These are phyloP conservation scores for Patiria miniata DNA, from an alignment of 35 echinoderm and acorn worm genomes.

Conservation along the genomic window DNA sequence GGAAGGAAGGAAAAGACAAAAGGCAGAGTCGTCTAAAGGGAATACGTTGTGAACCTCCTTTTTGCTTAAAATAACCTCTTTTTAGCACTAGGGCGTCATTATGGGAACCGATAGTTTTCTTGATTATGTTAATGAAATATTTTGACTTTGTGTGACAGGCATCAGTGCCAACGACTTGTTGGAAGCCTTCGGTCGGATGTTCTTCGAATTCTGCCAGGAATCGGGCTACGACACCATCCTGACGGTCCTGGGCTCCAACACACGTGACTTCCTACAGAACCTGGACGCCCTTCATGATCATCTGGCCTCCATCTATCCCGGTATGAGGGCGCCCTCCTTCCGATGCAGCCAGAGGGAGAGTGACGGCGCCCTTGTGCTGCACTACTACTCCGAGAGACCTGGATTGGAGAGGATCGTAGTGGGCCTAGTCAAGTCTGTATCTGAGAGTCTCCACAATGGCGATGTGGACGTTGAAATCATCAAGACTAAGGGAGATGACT, in stretches of 20 bases:
- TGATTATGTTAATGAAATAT: too few species aligned
- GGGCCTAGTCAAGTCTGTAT: constrained; percentile 74
- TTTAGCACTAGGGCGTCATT: too few species aligned
- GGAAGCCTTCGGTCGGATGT: constrained; percentile 87
- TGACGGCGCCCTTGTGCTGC: constrained; percentile 94
- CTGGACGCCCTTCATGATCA: constrained; percentile 94
- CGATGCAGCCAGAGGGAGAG: constrained; percentile 80
- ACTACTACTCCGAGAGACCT: constrained; percentile 93
- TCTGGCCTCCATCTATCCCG: constrained; percentile 83
- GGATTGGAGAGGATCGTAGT: constrained; percentile 92
- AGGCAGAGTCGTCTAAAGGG: too few species aligned
- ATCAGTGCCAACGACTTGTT: constrained; percentile 78
- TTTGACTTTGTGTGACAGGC: constrained; percentile 34
- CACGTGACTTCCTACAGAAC: constrained; percentile 83
- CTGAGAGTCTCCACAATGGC: constrained; percentile 65
- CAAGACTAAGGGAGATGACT: constrained; percentile 76
- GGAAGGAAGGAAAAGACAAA: too few species aligned
- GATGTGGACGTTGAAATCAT: constrained; percentile 88
- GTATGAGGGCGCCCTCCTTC: constrained; percentile 95
- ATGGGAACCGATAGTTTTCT: too few species aligned
- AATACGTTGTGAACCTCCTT: too few species aligned
- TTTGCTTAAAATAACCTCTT: too few species aligned
- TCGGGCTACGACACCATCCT: constrained; percentile 93
- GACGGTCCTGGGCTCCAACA: constrained; percentile 80
- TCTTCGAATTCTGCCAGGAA: constrained; percentile 84